Percentiles rank a stretch among this genome's conserved stretches.
Evolutionary conservation across 1,140 invertebrate genomes (phyloP).

Genomic region (Leptinotarsa texana): DNA sequence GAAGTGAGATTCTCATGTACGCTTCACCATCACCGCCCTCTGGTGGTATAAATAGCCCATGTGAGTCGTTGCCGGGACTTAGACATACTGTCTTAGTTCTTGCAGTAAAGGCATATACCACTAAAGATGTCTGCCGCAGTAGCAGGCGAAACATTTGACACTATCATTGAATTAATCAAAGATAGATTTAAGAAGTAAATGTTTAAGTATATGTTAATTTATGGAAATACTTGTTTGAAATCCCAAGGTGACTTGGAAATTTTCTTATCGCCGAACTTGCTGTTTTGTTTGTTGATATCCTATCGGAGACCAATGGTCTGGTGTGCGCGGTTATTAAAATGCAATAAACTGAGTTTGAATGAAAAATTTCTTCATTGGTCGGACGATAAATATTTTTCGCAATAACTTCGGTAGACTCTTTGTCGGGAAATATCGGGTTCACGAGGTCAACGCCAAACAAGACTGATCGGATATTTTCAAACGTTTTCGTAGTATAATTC

Average conservation of each 20-base stretch:
- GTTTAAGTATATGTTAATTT: too few relatives aligned
- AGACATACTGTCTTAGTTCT: too few relatives aligned
- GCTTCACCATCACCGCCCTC: too few relatives aligned
- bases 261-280: not conserved
- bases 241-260: not conserved
- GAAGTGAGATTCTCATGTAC: too few relatives aligned
- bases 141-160: too few relatives aligned
- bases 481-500: not conserved
- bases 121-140: too few relatives aligned
- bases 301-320: conserved; percentile 2
- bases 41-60: too few relatives aligned
- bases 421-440: not conserved
- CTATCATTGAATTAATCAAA: too few relatives aligned
- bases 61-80: too few relatives aligned
- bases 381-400: not conserved
- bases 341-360: not conserved
- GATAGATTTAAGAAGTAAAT: too few relatives aligned
- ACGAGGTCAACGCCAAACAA: not conserved
- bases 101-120: too few relatives aligned
- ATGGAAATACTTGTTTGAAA: not conserved
- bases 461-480: not conserved
- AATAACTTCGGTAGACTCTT: not conserved
- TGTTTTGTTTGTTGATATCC: not conserved
- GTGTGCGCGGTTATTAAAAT: not conserved
- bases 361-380: not conserved